Conservation (phyloP, 1,140 invertebrate genomes). For the Aphelenchoides besseyi region DNA sequence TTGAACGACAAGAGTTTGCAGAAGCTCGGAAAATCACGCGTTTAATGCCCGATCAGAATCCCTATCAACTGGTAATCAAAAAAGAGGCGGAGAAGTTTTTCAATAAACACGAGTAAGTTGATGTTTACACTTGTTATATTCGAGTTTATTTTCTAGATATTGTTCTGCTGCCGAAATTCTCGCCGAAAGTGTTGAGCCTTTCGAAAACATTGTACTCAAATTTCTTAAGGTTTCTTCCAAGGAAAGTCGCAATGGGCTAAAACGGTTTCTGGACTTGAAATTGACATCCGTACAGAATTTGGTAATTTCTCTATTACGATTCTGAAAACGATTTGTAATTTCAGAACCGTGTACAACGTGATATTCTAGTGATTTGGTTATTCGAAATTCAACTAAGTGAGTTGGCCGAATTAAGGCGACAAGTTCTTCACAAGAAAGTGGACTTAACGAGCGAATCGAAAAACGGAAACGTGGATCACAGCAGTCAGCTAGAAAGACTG, state of each 20-base stretch:
- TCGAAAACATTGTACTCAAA: slow-evolving; percentile 36
- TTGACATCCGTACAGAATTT: slow-evolving; percentile 14
- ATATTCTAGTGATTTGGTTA: slow-evolving; percentile 46
- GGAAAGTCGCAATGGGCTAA: slow-evolving; percentile 40
- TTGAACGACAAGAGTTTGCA: slow-evolving; percentile 39
- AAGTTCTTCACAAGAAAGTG: neutral
- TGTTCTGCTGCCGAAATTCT: slow-evolving; percentile 38
- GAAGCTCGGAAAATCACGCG: slow-evolving; percentile 40
- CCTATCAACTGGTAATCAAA: slow-evolving; percentile 47
- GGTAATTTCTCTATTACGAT: neutral
- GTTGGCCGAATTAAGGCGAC: slow-evolving; percentile 36
- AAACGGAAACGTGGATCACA: slow-evolving; percentile 5
- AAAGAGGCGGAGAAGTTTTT: slow-evolving; percentile 48
- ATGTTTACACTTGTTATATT: neutral
- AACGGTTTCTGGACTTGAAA: slow-evolving; percentile 37
- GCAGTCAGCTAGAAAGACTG: slow-evolving; percentile 26
- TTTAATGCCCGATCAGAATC: slow-evolving; percentile 33
- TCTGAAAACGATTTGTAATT: slow-evolving; percentile 7
- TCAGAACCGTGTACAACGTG: slow-evolving; percentile 34
- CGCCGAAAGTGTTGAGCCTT: slow-evolving; percentile 43
- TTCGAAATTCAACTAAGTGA: slow-evolving; percentile 43
- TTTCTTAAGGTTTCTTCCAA: slow-evolving; percentile 27
- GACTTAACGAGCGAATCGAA: neutral
- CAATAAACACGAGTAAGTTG: slow-evolving; percentile 35
- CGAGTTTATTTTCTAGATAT: slow-evolving; percentile 27